A percentile compares a stretch with the other conserved stretches of the same genome.
phyloP scores from a whole-genome alignment of 2,113 vertebrate genomes.

The Anthoscopus minutus region DNA sequence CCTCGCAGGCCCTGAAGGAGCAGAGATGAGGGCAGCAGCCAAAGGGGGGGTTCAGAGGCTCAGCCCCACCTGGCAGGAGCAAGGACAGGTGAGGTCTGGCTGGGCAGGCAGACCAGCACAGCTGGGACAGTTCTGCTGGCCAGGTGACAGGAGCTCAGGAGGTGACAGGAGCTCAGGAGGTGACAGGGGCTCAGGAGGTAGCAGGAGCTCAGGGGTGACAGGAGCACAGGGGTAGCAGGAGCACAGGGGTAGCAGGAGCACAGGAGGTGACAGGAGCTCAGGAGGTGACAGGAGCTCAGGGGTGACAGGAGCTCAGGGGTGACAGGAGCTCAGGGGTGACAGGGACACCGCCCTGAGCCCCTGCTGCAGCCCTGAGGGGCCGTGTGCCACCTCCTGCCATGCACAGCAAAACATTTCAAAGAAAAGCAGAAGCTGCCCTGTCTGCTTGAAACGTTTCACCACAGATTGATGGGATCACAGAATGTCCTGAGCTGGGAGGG shows the following conservation, averaged over 20 bases:
- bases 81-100: neutral
- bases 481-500: neutral
- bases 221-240: neutral
- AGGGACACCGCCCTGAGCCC: neutral
- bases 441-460: fast-evolving
- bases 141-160: neutral
- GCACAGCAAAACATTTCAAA: fast-evolving
- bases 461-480: fast-evolving
- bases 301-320: neutral
- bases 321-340: neutral
- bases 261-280: neutral
- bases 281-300: too few species aligned
- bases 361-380: neutral
- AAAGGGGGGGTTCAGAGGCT: neutral
- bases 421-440: neutral
- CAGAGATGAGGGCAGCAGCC: neutral
- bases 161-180: too few species aligned
- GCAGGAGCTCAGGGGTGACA: neutral
- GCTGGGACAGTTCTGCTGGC: neutral
- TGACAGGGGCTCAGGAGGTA: neutral
- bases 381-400: neutral
- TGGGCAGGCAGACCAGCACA: neutral
- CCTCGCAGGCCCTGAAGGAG: neutral
- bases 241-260: neutral
- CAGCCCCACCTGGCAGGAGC: neutral